Evolutionary conservation across 1,140 invertebrate genomes (phyloP), one percentile per base, ranked within the genome.

Genomic region (Halictus rubicundus): DNA sequence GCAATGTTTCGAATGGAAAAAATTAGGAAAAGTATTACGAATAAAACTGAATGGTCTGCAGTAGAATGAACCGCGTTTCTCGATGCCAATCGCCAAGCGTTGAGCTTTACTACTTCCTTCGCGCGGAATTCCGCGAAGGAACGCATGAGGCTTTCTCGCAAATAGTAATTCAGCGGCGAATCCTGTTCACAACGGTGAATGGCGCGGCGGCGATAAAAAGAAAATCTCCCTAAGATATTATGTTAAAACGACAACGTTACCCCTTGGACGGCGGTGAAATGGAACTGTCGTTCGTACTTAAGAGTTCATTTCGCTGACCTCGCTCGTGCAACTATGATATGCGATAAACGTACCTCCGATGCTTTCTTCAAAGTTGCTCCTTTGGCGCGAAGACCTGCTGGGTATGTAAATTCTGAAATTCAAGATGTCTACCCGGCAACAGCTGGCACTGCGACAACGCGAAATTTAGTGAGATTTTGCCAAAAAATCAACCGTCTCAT

Each of bases 331-430:
- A 75, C 61, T n/a, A 42, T 46, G 73, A 21, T 25, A 12, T 10
- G 32, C 57, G 59, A 68, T 76, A 76, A 76, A 76, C 19, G 73
- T 66, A 71, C 49, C 21, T 25, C 37, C 66, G 49, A 16, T 42
- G 49, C 65, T 66, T 75, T 59, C 39, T 66, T 57, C 23, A 32
- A n/a, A 9, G 21, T 25, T 10, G n/a, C 52, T 46, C 12, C 7
- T 68, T 46, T n/a, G 37, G 27, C 52, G 25, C 27, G 32, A 14
- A 57, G 25, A 19, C 42, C 49, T 8, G 42, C n/a, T 19, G 49
- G 12, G 4, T 14, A 68, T 27, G 39, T 25, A 23, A 27, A 60
- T 32, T 32, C 14, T 23, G 6, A 46, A 68, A 60, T 60, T 68
- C 46, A 60, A 42, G 46, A 37, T 57, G 4, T 57, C 0, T 12